Percentiles rank a stretch among this genome's conserved stretches.
These are phyloP conservation scores for Ophioninae sp. DNA, from an alignment of 2,888 invertebrate species.

Conservation along the genomic window DNA sequence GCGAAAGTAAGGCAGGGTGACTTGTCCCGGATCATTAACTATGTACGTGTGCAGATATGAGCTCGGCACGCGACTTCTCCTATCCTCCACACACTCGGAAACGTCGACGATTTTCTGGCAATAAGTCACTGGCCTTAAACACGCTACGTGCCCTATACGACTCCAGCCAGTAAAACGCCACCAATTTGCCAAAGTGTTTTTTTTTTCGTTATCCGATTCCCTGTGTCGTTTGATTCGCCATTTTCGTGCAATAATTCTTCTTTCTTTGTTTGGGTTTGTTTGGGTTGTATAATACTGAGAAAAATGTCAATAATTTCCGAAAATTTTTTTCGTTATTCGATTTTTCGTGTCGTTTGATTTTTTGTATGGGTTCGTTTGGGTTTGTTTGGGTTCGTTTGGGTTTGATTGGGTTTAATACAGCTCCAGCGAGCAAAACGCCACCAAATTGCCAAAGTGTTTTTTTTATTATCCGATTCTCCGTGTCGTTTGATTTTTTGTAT, in stretches of 20 bases:
- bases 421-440: no score
- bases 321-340: no score
- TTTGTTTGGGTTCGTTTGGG: no score
- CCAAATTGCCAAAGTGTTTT: no score
- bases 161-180: conserved; percentile 6
- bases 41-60: conserved; percentile 5
- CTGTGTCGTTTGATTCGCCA: neutral
- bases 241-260: neutral
- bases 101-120: conserved; percentile 20
- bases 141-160: conserved; percentile 5
- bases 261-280: no score
- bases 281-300: no score
- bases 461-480: no score
- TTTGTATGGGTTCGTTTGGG: no score
- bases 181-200: conserved; percentile 11
- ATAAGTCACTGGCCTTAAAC: conserved; percentile 17
- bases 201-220: neutral
- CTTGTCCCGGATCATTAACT: conserved; percentile 14
- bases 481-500: no score
- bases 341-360: no score
- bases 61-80: conserved; percentile 18
- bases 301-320: no score
- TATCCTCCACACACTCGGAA: conserved; percentile 11
- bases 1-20: conserved; percentile 8
- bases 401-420: no score